These are phyloP conservation scores for Acanthosoma haemorrhoidale DNA, from an alignment of 2,888 invertebrate genomes.

Conservation along the genomic window DNA sequence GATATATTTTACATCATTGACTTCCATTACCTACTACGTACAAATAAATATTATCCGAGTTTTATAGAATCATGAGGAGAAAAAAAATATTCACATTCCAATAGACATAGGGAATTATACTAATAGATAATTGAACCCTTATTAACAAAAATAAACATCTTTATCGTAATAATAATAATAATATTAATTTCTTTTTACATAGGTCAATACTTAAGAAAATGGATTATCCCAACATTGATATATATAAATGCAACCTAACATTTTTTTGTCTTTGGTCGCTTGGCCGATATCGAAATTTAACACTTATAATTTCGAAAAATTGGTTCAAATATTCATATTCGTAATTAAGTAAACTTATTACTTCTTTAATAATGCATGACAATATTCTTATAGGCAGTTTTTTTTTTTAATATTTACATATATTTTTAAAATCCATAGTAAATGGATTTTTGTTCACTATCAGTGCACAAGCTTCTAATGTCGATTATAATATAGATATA, in stretches of 20 bases:
- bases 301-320: too few species aligned
- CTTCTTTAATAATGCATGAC: too few species aligned
- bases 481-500: neutral
- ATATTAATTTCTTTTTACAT: constrained; percentile 19
- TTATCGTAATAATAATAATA: constrained; percentile 24
- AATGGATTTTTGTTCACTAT: neutral
- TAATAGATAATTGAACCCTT: constrained; percentile 22
- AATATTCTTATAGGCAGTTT: neutral
- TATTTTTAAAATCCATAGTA: neutral
- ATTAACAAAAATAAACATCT: constrained; percentile 31
- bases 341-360: too few species aligned
- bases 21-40: constrained; percentile 27
- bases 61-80: constrained; percentile 4
- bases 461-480: neutral
- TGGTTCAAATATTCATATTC: too few species aligned
- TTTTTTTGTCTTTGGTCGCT: constrained; percentile 23
- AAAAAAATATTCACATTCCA: constrained; percentile 25
- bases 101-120: constrained; percentile 20
- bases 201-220: constrained; percentile 26
- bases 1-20: constrained; percentile 16
- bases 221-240: constrained; percentile 21
- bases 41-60: constrained; percentile 28
- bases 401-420: neutral
- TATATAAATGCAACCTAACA: constrained; percentile 20
- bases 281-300: neutral